Conservation (phyloP, 2,797 vertebrate genomes). For the Pipistrellus pygmaeus region DNA sequence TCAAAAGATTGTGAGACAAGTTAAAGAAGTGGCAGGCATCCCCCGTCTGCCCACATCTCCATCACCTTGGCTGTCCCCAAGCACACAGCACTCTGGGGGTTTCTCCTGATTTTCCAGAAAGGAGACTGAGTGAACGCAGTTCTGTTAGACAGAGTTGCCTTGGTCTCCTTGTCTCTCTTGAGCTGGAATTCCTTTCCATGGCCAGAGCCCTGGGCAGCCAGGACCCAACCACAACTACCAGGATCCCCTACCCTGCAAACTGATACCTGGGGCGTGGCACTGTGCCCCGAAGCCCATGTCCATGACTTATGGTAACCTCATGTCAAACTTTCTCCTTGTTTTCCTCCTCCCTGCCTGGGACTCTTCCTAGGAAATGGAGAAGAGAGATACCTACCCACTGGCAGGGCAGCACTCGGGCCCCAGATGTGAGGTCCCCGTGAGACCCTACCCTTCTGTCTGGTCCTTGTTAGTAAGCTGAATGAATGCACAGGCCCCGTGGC, state of each 20-base stretch:
- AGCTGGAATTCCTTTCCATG: background rate
- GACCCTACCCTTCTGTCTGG: background rate
- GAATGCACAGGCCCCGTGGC: background rate
- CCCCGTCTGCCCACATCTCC: rapidly evolving
- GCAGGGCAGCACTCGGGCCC: too few relatives aligned
- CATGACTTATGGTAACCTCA: background rate
- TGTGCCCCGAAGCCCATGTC: background rate
- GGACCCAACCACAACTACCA: rapidly evolving
- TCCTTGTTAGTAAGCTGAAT: background rate
- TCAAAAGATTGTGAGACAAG: background rate
- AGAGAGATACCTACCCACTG: background rate
- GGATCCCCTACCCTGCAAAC: background rate
- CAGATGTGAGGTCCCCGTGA: background rate
- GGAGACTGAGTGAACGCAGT: rapidly evolving
- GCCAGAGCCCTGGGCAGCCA: background rate
- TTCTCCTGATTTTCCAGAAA: background rate
- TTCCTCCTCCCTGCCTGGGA: background rate
- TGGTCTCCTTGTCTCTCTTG: background rate
- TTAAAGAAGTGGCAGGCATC: background rate
- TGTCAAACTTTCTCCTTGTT: background rate
- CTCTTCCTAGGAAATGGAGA: background rate
- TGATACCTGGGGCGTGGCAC: background rate
- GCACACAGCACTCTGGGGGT: too few relatives aligned
- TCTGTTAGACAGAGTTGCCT: background rate
- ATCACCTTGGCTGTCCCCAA: background rate